phyloP scores from a whole-genome alignment of 2,797 vertebrate genomes.

The Eurystomus glaucurus region DNA sequence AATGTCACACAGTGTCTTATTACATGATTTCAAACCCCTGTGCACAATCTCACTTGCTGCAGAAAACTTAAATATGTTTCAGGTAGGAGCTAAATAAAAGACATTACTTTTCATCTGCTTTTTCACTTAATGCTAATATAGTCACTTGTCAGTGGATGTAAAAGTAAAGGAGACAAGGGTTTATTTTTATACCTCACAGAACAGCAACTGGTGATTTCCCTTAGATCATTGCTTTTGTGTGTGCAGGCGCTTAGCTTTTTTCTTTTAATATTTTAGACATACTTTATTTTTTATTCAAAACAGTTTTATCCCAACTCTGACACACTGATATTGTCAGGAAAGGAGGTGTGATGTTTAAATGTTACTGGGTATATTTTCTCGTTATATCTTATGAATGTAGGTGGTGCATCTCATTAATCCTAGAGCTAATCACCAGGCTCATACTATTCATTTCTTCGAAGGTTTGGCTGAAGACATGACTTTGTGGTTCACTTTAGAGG shows the following conservation, averaged over 20 bases:
- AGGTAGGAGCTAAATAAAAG: constrained; percentile 79
- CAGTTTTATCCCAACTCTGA: constrained; percentile 71
- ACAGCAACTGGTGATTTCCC: constrained; percentile 78
- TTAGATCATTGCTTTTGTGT: constrained; percentile 78
- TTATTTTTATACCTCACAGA: constrained; percentile 79
- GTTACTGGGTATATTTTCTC: constrained; percentile 14
- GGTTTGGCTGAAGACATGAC: constrained; percentile 14
- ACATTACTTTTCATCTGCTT: constrained; percentile 80
- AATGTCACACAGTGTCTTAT: constrained; percentile 71
- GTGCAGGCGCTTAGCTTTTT: constrained; percentile 65
- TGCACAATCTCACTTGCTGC: constrained; percentile 66
- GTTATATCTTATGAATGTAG: constrained; percentile 43
- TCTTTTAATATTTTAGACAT: constrained; percentile 75
- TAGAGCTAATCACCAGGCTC: constrained; percentile 41
- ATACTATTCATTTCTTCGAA: not conserved
- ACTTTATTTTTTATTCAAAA: constrained; percentile 77
- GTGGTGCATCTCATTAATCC: constrained; percentile 62
- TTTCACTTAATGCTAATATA: constrained; percentile 81
- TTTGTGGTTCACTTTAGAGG: constrained; percentile 10
- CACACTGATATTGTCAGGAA: constrained; percentile 48
- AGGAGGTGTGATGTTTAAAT: constrained; percentile 15
- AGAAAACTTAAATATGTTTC: constrained; percentile 74
- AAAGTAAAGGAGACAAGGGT: constrained; percentile 75
- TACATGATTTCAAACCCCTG: constrained; percentile 70
- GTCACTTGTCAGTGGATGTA: constrained; percentile 79